These are phyloP conservation scores for Polyommatus icarus DNA, from an alignment of 2,888 invertebrate genomes.

Conservation along the genomic window DNA sequence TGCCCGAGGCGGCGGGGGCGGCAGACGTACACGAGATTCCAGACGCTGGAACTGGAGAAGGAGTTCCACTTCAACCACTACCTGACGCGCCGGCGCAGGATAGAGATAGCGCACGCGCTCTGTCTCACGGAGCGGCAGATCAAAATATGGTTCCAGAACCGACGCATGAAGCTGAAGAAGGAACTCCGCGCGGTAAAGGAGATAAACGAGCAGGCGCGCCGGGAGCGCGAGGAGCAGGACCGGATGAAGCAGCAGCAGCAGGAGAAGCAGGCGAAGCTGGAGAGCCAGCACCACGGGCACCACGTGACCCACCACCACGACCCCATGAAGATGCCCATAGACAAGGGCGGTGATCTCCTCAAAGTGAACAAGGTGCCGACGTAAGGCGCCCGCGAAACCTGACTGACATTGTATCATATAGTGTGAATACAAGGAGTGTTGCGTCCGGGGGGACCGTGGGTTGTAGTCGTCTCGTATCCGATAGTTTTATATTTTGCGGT, in stretches of 20 bases:
- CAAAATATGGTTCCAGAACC: conserved; percentile 98
- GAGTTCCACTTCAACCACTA: conserved; percentile 99
- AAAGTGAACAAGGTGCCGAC: conserved; percentile 90
- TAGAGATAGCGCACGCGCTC: conserved; percentile 97
- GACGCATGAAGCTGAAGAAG: conserved; percentile 98
- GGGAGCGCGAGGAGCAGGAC: conserved; percentile 94
- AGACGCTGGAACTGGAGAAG: conserved; percentile 98
- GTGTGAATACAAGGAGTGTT: conserved; percentile 77
- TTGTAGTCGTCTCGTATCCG: conserved; percentile 76
- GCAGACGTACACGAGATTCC: conserved; percentile 99
- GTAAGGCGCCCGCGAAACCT: conserved; percentile 80
- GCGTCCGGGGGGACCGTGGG: conserved; percentile 70
- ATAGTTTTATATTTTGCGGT: conserved; percentile 77
- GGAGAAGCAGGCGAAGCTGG: conserved; percentile 91
- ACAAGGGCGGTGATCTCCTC: conserved; percentile 87
- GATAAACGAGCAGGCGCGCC: conserved; percentile 95
- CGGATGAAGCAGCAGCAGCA: conserved; percentile 94
- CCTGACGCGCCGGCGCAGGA: conserved; percentile 95
- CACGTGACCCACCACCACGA: conserved; percentile 87
- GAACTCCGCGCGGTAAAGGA: conserved; percentile 96
- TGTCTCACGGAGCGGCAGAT: conserved; percentile 98
- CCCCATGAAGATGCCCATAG: conserved; percentile 86
- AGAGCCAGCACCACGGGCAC: conserved; percentile 85
- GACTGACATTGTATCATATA: conserved; percentile 80
- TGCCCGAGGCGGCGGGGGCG: conserved; percentile 96